Evolutionary conservation across 2,797 vertebrate species (phyloP).

Genomic region (Galago senegalensis): DNA sequence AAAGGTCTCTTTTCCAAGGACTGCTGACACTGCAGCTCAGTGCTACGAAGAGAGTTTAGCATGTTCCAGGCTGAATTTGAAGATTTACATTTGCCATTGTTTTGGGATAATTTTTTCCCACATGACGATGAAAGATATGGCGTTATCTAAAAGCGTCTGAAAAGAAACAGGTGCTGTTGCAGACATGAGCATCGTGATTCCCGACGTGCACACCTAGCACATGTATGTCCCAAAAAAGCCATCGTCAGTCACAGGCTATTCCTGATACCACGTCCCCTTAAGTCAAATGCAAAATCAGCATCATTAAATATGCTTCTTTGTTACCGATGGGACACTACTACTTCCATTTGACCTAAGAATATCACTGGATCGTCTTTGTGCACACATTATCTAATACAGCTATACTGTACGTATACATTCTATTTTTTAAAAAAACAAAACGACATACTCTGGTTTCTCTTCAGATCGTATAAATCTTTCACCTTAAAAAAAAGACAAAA

Average conservation of each 20-base stretch:
- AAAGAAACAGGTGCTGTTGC: slow-evolving; percentile 6
- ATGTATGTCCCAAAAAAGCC: not conserved
- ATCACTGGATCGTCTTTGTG: slow-evolving; percentile 81
- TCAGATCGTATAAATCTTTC: too few species aligned
- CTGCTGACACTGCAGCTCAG: not conserved
- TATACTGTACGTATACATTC: slow-evolving; percentile 75
- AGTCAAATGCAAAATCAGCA: slow-evolving; percentile 81
- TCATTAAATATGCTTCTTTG: slow-evolving; percentile 71
- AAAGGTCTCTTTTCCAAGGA: not conserved
- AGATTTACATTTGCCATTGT: not conserved
- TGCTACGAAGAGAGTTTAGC: not conserved
- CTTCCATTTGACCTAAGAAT: slow-evolving; percentile 86
- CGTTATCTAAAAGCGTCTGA: not conserved
- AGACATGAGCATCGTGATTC: not conserved
- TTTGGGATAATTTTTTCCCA: not conserved
- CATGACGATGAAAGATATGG: not conserved
- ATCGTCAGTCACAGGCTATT: slow-evolving; percentile 41
- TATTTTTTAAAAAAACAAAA: slow-evolving; percentile 22
- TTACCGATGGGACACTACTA: slow-evolving; percentile 83
- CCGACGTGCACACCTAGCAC: not conserved
- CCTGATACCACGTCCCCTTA: slow-evolving; percentile 84
- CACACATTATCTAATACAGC: slow-evolving; percentile 85
- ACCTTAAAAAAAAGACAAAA: slow-evolving; percentile 69
- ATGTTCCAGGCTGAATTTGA: not conserved
- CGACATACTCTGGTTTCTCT: too few species aligned